Evolutionary conservation across 2,888 invertebrate species (phyloP).

Genomic region (Cheilosia pagana): DNA sequence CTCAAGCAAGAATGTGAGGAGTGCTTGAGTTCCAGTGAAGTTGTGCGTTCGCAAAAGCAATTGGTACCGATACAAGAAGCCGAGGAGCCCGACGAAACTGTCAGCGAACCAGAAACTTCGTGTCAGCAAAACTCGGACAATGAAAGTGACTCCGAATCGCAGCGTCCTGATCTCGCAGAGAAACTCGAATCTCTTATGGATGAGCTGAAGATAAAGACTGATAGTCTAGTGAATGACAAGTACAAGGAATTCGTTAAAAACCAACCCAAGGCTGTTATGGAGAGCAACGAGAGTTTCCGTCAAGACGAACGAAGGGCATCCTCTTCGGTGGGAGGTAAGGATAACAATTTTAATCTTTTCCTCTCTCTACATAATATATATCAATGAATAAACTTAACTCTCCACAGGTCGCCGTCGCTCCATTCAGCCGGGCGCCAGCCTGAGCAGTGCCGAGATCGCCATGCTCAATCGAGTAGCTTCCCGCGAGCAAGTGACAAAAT

Average conservation of each 20-base stretch:
- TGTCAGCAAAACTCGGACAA: constrained; percentile 82
- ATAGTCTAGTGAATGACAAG: constrained; percentile 86
- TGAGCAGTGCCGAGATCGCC: constrained; percentile 86
- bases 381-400: neutral
- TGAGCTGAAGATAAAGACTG: constrained; percentile 88
- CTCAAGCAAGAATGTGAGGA: constrained; percentile 95
- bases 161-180: constrained; percentile 88
- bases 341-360: no score
- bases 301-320: constrained; percentile 75
- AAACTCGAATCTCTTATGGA: constrained; percentile 89
- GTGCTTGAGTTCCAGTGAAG: constrained; percentile 85
- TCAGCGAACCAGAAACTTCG: constrained; percentile 86
- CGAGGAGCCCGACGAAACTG: constrained; percentile 86
- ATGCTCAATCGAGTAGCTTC: constrained; percentile 86
- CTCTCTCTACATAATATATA: no score
- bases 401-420: constrained; percentile 84
- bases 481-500: constrained; percentile 78
- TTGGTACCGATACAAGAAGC: constrained; percentile 84
- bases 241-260: constrained; percentile 86
- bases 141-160: constrained; percentile 84
- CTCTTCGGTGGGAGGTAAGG: constrained; percentile 73
- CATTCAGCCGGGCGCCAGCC: constrained; percentile 86
- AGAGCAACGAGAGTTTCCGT: constrained; percentile 81
- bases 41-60: constrained; percentile 80
- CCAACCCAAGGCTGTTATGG: constrained; percentile 82